Evolutionary conservation across 1,140 invertebrate genomes (phyloP).

Genomic region (Agraylea sexmaculata): DNA sequence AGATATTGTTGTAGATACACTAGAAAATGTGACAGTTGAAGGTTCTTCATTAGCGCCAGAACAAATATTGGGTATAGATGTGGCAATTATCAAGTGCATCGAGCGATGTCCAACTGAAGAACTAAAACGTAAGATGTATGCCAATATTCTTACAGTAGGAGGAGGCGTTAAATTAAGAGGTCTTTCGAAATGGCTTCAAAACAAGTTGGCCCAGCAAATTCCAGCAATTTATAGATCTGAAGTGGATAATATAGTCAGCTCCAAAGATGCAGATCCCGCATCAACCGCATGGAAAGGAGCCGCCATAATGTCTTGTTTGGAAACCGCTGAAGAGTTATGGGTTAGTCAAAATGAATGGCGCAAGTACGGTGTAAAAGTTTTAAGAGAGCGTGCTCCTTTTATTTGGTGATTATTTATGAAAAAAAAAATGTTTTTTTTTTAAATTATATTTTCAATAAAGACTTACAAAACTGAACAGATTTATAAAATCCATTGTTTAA

Average conservation of each 20-base stretch:
- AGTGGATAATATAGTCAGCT: conserved; percentile 69
- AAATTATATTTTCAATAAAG: no score
- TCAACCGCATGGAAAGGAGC: conserved; percentile 91
- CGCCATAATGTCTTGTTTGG: conserved; percentile 80
- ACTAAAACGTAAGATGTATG: conserved; percentile 88
- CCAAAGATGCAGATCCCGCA: conserved; percentile 82
- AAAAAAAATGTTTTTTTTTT: no score
- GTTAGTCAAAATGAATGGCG: conserved; percentile 79
- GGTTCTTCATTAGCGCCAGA: conserved; percentile 58
- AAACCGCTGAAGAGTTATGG: conserved; percentile 90
- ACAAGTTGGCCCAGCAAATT: conserved; percentile 71
- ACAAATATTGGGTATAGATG: conserved; percentile 76
- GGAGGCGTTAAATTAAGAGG: conserved; percentile 83
- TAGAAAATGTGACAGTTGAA: conserved; percentile 46
- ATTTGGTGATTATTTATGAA: no score
- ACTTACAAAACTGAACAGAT: no score
- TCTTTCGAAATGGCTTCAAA: conserved; percentile 78
- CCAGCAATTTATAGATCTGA: conserved; percentile 67
- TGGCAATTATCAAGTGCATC: conserved; percentile 84
- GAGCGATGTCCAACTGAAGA: conserved; percentile 82
- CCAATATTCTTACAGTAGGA: conserved; percentile 82
- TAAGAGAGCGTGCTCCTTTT: conserved; percentile 78
- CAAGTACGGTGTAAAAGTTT: conserved; percentile 68
- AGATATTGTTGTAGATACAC: conserved; percentile 68
- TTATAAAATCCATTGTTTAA: no score